A percentile compares a stretch with the other conserved stretches of the same genome.
These are phyloP conservation scores for Callimorpha dominula DNA, from an alignment of 2,888 invertebrate genomes.

Conservation along the genomic window DNA sequence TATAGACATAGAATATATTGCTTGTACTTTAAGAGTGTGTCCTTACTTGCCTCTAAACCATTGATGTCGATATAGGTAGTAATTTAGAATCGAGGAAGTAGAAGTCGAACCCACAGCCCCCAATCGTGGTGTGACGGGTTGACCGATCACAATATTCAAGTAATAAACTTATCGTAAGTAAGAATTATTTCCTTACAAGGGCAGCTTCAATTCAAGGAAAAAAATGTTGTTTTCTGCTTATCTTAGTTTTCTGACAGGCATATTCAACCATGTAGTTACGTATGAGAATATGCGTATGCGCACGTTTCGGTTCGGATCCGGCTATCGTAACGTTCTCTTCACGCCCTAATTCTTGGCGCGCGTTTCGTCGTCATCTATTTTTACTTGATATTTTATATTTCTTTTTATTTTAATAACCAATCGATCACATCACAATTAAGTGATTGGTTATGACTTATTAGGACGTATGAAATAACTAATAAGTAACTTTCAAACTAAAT, in stretches of 20 bases:
- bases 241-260: neutral
- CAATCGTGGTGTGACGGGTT: neutral
- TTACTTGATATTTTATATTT: constrained; percentile 48
- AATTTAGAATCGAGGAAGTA: neutral
- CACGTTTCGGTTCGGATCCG: constrained; percentile 66
- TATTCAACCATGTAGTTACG: constrained; percentile 19
- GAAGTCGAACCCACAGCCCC: no score
- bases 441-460: constrained; percentile 43
- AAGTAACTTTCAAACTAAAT: constrained; percentile 50
- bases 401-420: constrained; percentile 46
- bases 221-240: neutral
- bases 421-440: constrained; percentile 42
- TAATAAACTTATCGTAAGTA: neutral
- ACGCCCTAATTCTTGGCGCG: constrained; percentile 73
- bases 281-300: constrained; percentile 48
- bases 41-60: neutral
- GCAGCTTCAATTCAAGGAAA: neutral
- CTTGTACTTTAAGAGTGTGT: neutral
- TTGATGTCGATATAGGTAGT: neutral
- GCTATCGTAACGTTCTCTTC: constrained; percentile 75
- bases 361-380: constrained; percentile 72
- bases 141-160: neutral
- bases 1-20: neutral
- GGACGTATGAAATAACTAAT: constrained; percentile 33
- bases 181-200: neutral